phyloP scores from a whole-genome alignment of 2,797 vertebrate genomes.

The Chrosomus eos region DNA sequence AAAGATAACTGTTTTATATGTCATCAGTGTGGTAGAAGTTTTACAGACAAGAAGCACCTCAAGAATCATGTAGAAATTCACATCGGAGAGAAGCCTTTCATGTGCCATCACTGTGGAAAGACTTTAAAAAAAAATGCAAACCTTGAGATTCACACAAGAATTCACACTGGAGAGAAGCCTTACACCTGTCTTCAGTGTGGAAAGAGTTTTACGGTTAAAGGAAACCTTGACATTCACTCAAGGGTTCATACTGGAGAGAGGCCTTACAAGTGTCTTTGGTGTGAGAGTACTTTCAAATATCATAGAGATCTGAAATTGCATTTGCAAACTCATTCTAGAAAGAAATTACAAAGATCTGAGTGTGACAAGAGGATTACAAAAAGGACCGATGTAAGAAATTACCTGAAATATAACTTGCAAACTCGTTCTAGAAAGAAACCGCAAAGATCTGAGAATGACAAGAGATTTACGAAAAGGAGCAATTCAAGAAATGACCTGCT shows the following conservation, averaged over 20 bases:
- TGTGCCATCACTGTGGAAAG: constrained; percentile 2
- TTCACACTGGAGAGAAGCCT: not conserved
- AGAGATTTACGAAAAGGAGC: not conserved
- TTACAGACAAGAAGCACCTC: not conserved
- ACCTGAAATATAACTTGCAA: not conserved
- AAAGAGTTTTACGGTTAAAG: not conserved
- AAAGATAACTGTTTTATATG: not conserved
- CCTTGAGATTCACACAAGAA: not conserved
- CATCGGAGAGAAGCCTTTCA: not conserved
- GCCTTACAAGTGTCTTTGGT: not conserved
- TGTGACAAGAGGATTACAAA: not conserved
- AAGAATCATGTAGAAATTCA: constrained; percentile 7
- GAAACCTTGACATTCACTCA: constrained; percentile 18
- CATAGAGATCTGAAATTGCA: constrained; percentile 1
- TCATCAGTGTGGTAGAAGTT: not conserved
- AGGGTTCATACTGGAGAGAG: constrained; percentile 14
- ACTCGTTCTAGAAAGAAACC: not conserved
- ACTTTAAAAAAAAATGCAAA: not conserved
- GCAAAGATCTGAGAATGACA: not conserved
- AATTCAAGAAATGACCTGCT: not conserved
- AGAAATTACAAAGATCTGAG: not conserved
- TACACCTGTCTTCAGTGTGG: not conserved
- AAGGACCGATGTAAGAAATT: not conserved
- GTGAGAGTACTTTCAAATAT: not conserved
- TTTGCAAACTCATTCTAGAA: not conserved